Evolutionary conservation across 2,113 vertebrate species (phyloP).

Genomic region (Ellobius talpinus): DNA sequence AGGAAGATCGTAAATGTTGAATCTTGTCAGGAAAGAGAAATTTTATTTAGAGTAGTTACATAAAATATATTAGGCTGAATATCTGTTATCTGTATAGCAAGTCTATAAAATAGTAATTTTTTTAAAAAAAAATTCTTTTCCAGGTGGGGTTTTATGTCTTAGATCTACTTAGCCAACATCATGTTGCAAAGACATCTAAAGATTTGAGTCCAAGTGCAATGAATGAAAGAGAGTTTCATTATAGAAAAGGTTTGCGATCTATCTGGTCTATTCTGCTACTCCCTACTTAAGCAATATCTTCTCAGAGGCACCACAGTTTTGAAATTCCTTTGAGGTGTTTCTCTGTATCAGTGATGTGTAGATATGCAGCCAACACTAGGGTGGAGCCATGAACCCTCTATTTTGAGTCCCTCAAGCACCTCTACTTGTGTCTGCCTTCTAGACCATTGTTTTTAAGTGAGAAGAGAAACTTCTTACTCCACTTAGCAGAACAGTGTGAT

Average conservation of each 20-base stretch:
- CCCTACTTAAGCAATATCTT: constrained; percentile 7
- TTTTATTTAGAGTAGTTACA: background rate
- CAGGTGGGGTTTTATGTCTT: constrained; percentile 24
- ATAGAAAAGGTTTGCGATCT: background rate
- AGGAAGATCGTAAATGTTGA: background rate
- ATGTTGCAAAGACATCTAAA: background rate
- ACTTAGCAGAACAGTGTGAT: constrained; percentile 18
- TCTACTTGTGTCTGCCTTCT: background rate
- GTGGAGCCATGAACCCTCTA: background rate
- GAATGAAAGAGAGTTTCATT: background rate
- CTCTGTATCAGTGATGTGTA: background rate
- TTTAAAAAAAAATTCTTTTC: background rate
- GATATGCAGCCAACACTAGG: background rate
- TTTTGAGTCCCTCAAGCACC: background rate
- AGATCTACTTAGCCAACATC: background rate
- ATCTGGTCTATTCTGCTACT: constrained; percentile 1
- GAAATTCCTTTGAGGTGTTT: background rate
- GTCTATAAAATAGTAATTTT: background rate
- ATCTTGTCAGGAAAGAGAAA: constrained; percentile 26
- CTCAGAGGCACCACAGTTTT: background rate
- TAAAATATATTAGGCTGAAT: background rate
- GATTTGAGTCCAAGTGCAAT: constrained; percentile 18
- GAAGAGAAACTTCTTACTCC: constrained; percentile 35
- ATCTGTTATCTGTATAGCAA: background rate
- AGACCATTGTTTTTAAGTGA: background rate